These are phyloP conservation scores for Diarsia mendica DNA, from an alignment of 2,888 invertebrate species.

Conservation along the genomic window DNA sequence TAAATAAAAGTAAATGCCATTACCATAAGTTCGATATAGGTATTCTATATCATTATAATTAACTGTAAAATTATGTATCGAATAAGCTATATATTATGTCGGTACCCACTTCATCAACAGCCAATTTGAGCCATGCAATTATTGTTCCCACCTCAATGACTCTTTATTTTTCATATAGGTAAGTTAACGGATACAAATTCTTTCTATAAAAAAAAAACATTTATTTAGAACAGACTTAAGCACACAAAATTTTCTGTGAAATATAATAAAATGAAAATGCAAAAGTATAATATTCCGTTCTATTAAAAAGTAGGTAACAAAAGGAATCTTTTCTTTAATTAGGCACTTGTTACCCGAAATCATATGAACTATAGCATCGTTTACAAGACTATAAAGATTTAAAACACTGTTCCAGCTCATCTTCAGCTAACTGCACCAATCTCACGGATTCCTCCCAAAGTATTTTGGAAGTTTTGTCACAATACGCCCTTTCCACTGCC, in stretches of 20 bases:
- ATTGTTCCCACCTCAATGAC: too few relatives aligned
- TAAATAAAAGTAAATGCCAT: background rate
- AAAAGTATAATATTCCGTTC: background rate
- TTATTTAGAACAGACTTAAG: too few relatives aligned
- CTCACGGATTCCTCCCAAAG: constrained; percentile 94
- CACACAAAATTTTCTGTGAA: too few relatives aligned
- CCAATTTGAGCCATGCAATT: too few relatives aligned
- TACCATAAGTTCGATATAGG: background rate
- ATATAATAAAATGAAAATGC: too few relatives aligned
- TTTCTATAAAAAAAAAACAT: too few relatives aligned
- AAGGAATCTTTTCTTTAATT: background rate
- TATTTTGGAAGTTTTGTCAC: constrained; percentile 92
- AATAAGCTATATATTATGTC: background rate
- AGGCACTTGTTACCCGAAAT: background rate
- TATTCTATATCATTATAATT: background rate
- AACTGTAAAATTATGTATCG: background rate
- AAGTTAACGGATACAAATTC: too few relatives aligned
- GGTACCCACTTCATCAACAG: background rate
- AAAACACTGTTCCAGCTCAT: constrained; percentile 90
- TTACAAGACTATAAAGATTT: constrained; percentile 3
- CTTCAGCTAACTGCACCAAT: constrained; percentile 90
- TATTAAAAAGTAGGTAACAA: background rate
- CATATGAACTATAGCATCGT: background rate
- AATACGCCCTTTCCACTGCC: constrained; percentile 89
- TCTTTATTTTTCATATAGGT: too few relatives aligned